Base-by-base conservation (phyloP, 1,140 invertebrate species). In the Aphelenchoides fujianensis region DNA sequence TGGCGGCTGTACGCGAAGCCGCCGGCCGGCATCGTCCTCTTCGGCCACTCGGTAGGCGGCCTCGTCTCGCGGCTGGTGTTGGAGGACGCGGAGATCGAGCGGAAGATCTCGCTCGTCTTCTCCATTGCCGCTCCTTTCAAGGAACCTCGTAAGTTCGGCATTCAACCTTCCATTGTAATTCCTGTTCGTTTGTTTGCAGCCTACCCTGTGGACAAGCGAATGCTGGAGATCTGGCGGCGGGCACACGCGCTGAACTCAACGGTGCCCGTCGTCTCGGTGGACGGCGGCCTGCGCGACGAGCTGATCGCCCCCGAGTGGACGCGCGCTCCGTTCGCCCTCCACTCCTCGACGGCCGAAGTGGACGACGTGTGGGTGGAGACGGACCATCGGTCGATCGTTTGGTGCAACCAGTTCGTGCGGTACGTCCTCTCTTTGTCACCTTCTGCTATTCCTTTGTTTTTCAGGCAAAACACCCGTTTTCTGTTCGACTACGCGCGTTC, bases 381-480 rank as follows among this genome's bases (percentile, higher is more conserved):
- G 7, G 79, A 80, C 66, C 79, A 80, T 74, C 63, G 66, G 35
- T 82, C 79, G 41, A 82, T 80, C 59, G 69, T 80, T 35, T 80
- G 79, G 75, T 80, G 79, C 62, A 80, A 80, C 69, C 76, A 80
- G 37, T 61, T 80, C 32, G 71, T 82, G n/a, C 35, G 78, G 78
- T 79, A 32, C 27, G 64, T n/a, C n/a, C 0, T 0, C 0, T 28
- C 19, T 12, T 2, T 9, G 48, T 68, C 5, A n/a, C 9, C 59
- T 9, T 55, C n/a, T n/a, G n/a, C n/a, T n/a, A n/a, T n/a, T n/a
- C n/a, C n/a, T n/a, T 62, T 55, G 19, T 31, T 30, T 57, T 69
- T 36, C n/a, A 77, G 75, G 5, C 76, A 79, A n/a, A 77, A 54
- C 3, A 70, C 75, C 5, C 66, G 76, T n/a, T 68, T 77, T 53